Evolutionary conservation across 2,113 vertebrate genomes (phyloP), one percentile per base, ranked within the genome.

Genomic region (Hemiprocne comata): DNA sequence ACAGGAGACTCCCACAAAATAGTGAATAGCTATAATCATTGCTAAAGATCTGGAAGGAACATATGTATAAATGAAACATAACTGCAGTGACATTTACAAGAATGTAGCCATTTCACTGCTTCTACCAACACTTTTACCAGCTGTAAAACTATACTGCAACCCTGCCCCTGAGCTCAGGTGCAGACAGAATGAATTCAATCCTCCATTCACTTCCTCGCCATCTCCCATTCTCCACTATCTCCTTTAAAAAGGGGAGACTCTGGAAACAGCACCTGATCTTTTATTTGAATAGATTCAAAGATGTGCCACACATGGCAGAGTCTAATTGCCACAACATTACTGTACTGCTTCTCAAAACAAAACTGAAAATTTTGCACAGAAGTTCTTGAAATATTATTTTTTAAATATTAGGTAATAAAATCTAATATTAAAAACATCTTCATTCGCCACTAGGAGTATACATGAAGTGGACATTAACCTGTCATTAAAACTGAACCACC

Each of bases 61-160:
- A 14, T 26, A 57, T 1, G 13, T 31, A 76, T 55, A 93, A 89
- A 50, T 79, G 78, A 90, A 83, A 77, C 13, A 1, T 38, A 85
- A 69, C 62, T 74, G 46, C 54, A 87, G 58, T 79, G 64, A 93
- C 85, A 85, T 93, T 70, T 89, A 87, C 71, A 93, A 91, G 64
- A 87, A 83, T 2, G 26, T 36, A 66, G 51, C 64, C 34, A 57
- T 90, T 80, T 91, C 71, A 77, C 28, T 78, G 44, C 71, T 89
- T 72, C 91, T 66, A 78, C 81, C 51, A 69, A 57, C 24, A 54
- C 14, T 44, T 89, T 61, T 15, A 87, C 18, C 82, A 86, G 18
- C 58, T 78, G n/a, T 72, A 69, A 81, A 95, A 88, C 36, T 65
- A 33, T 4, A 90, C 13, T 14, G 28, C 75, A 82, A 51, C n/a